Conservation (phyloP, 2,888 invertebrate species). For the Metopia argyrocephala region DNA sequence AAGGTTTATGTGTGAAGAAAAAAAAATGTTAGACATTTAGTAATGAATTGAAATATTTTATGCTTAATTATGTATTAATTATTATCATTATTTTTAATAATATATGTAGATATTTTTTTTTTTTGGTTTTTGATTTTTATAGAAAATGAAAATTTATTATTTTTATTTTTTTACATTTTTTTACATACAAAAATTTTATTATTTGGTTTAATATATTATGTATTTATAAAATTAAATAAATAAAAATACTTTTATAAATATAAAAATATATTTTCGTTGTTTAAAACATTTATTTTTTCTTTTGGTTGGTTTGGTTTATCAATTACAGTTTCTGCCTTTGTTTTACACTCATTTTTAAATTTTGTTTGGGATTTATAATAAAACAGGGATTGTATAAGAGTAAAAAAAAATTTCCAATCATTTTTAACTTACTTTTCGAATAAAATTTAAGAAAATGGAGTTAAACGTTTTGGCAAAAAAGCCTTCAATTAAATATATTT, state of each 20-base stretch:
- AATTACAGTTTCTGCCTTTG: constrained; percentile 48
- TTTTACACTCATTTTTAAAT: constrained; percentile 22
- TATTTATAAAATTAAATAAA: constrained; percentile 32
- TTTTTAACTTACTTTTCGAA: too few species aligned
- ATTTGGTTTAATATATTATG: constrained; percentile 50
- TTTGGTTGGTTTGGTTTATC: constrained; percentile 62
- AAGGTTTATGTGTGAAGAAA: not conserved
- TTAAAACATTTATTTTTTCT: constrained; percentile 47
- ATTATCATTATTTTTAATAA: constrained; percentile 6
- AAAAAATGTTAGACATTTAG: constrained; percentile 52
- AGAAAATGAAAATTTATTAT: not conserved
- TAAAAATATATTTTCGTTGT: constrained; percentile 62
- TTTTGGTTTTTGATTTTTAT: constrained; percentile 8
- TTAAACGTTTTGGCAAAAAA: too few species aligned
- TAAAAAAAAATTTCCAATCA: too few species aligned
- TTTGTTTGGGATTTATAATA: constrained; percentile 7
- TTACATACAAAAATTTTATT: constrained; percentile 17
- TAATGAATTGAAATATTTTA: constrained; percentile 14
- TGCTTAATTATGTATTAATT: constrained; percentile 12
- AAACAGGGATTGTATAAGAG: too few species aligned
- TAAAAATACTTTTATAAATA: constrained; percentile 47
- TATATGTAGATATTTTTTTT: not conserved
- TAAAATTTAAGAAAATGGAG: too few species aligned
- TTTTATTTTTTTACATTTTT: not conserved
- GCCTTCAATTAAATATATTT: too few species aligned